These are phyloP conservation scores for Andrena hattorfiana DNA, from an alignment of 2,888 invertebrate genomes.

Conservation along the genomic window DNA sequence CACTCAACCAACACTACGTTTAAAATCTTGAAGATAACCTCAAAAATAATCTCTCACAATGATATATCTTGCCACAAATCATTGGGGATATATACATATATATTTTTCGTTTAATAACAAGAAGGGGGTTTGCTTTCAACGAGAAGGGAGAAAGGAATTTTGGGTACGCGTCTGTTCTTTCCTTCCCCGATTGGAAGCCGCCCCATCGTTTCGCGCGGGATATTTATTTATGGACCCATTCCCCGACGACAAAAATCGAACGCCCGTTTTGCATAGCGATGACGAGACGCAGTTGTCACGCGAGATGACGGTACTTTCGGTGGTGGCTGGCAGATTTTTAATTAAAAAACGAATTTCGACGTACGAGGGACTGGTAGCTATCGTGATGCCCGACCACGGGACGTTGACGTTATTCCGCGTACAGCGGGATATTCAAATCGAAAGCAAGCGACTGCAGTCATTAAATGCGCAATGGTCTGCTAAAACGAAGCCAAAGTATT, in stretches of 20 bases:
- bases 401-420: not conserved
- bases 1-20: no score
- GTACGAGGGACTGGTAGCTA: conserved; percentile 16
- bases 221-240: conserved; percentile 67
- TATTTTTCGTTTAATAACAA: not conserved
- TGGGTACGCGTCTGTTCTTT: conserved; percentile 30
- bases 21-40: not conserved
- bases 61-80: no score
- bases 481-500: not conserved
- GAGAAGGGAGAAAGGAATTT: not conserved
- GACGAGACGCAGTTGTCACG: conserved; percentile 59
- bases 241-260: conserved; percentile 64
- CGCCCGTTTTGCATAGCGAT: conserved; percentile 70
- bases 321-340: conserved; percentile 62
- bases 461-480: not conserved
- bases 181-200: conserved; percentile 39
- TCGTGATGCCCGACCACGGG: not conserved
- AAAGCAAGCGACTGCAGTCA: conserved; percentile 6
- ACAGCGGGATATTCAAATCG: conserved; percentile 8
- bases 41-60: not conserved
- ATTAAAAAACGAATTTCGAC: conserved; percentile 64
- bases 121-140: not conserved
- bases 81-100: not conserved
- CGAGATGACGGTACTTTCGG: conserved; percentile 60
- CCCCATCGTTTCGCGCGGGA: conserved; percentile 46